Conservation (phyloP, 2,113 vertebrate species). For the Ciconia maguari region DNA sequence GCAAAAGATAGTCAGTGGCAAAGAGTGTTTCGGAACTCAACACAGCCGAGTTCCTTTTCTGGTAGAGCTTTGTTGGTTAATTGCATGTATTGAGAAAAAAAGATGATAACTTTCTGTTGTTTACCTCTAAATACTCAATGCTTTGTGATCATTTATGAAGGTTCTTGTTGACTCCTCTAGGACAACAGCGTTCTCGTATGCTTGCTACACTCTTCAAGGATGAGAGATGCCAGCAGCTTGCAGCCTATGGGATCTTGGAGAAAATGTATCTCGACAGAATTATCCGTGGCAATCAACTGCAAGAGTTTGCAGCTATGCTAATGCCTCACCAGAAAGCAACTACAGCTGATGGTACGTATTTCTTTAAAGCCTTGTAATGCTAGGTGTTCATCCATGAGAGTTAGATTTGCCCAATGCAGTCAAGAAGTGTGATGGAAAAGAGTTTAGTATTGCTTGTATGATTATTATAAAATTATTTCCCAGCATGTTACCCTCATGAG, state of each 20-base stretch:
- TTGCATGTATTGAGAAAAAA: background rate
- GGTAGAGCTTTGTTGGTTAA: background rate
- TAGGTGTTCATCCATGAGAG: background rate
- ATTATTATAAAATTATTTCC: background rate
- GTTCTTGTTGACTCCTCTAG: constrained; percentile 63
- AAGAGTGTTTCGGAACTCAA: background rate
- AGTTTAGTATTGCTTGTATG: background rate
- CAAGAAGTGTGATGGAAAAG: background rate
- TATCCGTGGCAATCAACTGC: constrained; percentile 95
- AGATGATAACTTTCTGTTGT: background rate
- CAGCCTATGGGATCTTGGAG: constrained; percentile 96
- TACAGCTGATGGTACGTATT: constrained; percentile 87
- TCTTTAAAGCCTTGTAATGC: background rate
- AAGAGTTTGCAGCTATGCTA: constrained; percentile 97
- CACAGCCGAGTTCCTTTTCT: background rate
- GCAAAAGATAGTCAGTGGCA: background rate
- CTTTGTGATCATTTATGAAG: background rate
- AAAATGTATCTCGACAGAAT: constrained; percentile 99
- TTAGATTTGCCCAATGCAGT: background rate
- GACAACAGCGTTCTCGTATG: constrained; percentile 98
- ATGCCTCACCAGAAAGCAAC: constrained; percentile 99
- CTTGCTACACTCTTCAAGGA: constrained; percentile 98
- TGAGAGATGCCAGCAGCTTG: constrained; percentile 96
- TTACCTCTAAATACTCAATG: background rate
- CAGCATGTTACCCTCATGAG: background rate